Percentiles rank a stretch among this genome's conserved stretches.
These are phyloP conservation scores for Chamaedrilus cognettii DNA, from an alignment of 2,888 invertebrate species.

Conservation along the genomic window DNA sequence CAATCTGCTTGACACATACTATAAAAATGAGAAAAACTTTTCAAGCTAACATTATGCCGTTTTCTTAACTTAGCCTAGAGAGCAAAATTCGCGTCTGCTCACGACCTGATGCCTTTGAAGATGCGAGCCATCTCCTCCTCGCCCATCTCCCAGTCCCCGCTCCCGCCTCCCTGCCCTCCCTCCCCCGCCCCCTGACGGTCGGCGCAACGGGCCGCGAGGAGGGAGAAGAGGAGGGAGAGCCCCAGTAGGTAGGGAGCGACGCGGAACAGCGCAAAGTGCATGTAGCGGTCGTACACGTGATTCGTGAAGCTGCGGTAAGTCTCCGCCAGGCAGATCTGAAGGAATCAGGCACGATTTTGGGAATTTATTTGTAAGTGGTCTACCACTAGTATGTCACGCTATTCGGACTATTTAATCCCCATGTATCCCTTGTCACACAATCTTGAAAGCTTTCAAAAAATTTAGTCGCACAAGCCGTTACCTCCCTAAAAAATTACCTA, in stretches of 20 bases:
- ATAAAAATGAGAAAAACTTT: too few species aligned
- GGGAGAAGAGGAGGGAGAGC: not conserved
- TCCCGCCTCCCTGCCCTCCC: not conserved
- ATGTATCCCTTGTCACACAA: too few species aligned
- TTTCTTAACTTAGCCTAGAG: too few species aligned
- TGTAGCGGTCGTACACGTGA: constrained; percentile 12
- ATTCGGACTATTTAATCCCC: too few species aligned
- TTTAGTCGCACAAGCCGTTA: too few species aligned
- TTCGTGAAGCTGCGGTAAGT: not conserved
- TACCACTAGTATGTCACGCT: too few species aligned
- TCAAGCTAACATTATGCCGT: too few species aligned
- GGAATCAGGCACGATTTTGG: too few species aligned
- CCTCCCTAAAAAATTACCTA: too few species aligned
- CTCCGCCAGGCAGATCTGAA: constrained; percentile 23
- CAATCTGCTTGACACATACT: too few species aligned
- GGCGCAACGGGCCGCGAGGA: not conserved
- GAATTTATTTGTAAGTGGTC: too few species aligned
- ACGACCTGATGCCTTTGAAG: constrained; percentile 14
- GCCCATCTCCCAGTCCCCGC: constrained; percentile 14
- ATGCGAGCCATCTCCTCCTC: constrained; percentile 15
- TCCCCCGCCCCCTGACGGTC: not conserved
- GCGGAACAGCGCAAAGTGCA: constrained; percentile 5
- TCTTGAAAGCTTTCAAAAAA: too few species aligned
- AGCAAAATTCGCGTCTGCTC: not conserved
- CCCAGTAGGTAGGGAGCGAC: not conserved